These are phyloP conservation scores for Megaleporinus macrocephalus DNA, from an alignment of 2,113 vertebrate genomes.

Conservation along the genomic window DNA sequence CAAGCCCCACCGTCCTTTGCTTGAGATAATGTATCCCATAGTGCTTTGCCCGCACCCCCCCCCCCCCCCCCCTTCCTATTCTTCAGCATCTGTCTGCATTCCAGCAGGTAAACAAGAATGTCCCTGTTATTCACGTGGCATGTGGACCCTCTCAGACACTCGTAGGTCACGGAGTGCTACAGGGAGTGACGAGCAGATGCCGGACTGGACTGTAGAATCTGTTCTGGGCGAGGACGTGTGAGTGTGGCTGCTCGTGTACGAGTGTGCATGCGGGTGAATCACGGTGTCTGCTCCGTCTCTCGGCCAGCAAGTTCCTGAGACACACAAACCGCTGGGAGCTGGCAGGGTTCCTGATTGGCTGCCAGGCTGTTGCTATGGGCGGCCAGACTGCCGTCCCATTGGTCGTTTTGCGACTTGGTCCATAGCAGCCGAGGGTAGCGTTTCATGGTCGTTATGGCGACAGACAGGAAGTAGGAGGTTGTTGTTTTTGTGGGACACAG, in stretches of 20 bases:
- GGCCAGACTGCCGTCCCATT: slow-evolving; percentile 62
- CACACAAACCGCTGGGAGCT: slow-evolving; percentile 22
- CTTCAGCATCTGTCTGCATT: background rate
- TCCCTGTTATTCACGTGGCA: background rate
- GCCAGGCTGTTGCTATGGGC: slow-evolving; percentile 75
- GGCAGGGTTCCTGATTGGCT: slow-evolving; percentile 68
- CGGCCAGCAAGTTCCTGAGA: slow-evolving; percentile 19
- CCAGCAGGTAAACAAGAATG: background rate
- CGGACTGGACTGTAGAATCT: background rate
- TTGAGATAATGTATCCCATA: background rate
- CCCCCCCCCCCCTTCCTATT: background rate
- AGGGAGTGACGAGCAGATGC: background rate
- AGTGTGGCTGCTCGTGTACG: slow-evolving; percentile 26
- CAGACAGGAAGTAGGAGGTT: slow-evolving; percentile 70
- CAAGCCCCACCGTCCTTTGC: slow-evolving; percentile 17
- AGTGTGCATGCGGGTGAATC: slow-evolving; percentile 11
- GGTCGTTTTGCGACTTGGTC: slow-evolving; percentile 46
- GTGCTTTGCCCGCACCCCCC: background rate
- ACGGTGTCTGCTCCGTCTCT: slow-evolving; percentile 17
- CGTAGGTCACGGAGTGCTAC: background rate
- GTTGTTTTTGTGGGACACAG: slow-evolving; percentile 45
- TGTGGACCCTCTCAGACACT: background rate
- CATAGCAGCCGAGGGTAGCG: slow-evolving; percentile 53
- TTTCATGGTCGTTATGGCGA: slow-evolving; percentile 63
- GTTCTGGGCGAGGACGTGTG: slow-evolving; percentile 14